These are phyloP conservation scores for Phortica okadai DNA, from an alignment of 2,888 invertebrate genomes.

Conservation along the genomic window DNA sequence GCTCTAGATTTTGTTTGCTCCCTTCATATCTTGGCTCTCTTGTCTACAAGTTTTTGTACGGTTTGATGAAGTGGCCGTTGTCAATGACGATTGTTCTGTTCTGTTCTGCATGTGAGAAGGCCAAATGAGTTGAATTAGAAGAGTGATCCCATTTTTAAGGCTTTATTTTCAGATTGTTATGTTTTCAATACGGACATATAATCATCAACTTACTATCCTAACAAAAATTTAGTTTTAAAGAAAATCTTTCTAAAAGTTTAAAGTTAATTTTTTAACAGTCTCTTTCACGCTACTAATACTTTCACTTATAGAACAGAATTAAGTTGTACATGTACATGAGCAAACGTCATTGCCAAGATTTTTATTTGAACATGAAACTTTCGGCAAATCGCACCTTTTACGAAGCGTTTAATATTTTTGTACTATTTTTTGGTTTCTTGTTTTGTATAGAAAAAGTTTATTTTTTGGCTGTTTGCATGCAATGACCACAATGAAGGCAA, in stretches of 20 bases:
- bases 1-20: conserved; percentile 18
- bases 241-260: too few relatives aligned
- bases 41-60: background rate
- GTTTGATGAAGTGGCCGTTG: conserved; percentile 11
- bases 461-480: background rate
- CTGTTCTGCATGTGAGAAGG: too few relatives aligned
- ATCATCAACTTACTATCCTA: too few relatives aligned
- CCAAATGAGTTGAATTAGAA: too few relatives aligned
- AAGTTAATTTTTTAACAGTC: too few relatives aligned
- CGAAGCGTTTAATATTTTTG: conserved; percentile 2
- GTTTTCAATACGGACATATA: too few relatives aligned
- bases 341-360: conserved; percentile 36
- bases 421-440: background rate
- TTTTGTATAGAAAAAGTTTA: background rate
- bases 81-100: too few relatives aligned
- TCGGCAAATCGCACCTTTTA: conserved; percentile 1
- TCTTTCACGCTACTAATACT: too few relatives aligned
- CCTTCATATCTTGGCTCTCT: background rate
- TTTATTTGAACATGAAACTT: conserved; percentile 17
- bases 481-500: conserved; percentile 1
- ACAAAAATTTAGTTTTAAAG: too few relatives aligned
- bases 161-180: too few relatives aligned
- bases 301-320: too few relatives aligned
- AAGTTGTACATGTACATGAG: background rate
- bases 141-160: too few relatives aligned